Evolutionary conservation across 2,113 vertebrate genomes (phyloP).

Genomic region (Trachemys scripta): DNA sequence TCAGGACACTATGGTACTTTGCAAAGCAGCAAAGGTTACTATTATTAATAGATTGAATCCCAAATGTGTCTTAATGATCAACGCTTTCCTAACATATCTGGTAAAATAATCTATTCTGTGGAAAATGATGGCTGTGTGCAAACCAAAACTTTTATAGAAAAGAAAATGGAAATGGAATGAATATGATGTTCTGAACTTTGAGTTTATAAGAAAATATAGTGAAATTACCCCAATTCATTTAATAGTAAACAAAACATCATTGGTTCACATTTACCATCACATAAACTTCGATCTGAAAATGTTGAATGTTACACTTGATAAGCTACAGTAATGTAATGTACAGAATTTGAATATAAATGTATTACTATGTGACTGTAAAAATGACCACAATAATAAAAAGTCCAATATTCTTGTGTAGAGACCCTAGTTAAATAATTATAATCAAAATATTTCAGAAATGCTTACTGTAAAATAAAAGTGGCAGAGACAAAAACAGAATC

Average conservation of each 20-base stretch:
- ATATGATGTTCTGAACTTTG: not conserved
- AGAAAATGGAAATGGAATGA: slow-evolving; percentile 15
- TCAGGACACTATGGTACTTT: slow-evolving; percentile 28
- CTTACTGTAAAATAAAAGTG: slow-evolving; percentile 26
- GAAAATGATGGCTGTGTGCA: slow-evolving; percentile 34
- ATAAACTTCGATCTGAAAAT: slow-evolving; percentile 13
- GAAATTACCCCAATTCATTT: not conserved
- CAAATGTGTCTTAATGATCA: slow-evolving; percentile 16
- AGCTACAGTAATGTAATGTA: not conserved
- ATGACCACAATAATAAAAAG: slow-evolving; percentile 14
- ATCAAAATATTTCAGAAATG: not conserved
- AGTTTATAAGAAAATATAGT: slow-evolving; percentile 24
- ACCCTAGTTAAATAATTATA: slow-evolving; percentile 8
- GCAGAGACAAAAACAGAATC: slow-evolving; percentile 29
- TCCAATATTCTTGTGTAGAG: not conserved
- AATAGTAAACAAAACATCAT: slow-evolving; percentile 7
- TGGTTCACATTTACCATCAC: not conserved
- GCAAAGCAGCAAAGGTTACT: slow-evolving; percentile 47
- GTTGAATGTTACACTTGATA: not conserved
- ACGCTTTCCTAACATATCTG: slow-evolving; percentile 39
- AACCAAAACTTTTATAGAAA: slow-evolving; percentile 5
- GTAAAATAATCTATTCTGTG: not conserved
- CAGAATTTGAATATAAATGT: not conserved
- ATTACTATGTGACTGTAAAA: not conserved
- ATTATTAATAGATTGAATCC: slow-evolving; percentile 42